phyloP scores from a whole-genome alignment of 37 sponge, comb jelly and placozoan genomes.

The Tethya wilhelma region DNA sequence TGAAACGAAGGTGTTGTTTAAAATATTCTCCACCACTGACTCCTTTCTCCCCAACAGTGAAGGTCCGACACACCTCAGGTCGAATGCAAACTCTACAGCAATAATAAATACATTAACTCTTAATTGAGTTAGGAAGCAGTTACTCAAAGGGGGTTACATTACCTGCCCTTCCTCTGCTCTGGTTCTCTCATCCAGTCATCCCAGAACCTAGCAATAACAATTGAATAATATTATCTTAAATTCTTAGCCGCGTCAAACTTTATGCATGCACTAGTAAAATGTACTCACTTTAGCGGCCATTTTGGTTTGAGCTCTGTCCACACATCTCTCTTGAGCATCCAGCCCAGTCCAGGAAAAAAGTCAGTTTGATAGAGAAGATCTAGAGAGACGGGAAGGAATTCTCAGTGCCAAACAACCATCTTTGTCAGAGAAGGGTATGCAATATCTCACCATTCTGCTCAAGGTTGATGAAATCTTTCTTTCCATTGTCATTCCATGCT shows the following conservation, averaged over 20 bases:
- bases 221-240: neutral
- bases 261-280: conserved; percentile 42
- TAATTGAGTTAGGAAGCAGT: neutral
- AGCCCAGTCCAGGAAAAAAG: conserved; percentile 96
- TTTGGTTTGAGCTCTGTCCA: conserved; percentile 89
- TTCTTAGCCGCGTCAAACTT: conserved; percentile 52
- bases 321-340: conserved; percentile 81
- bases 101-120: neutral
- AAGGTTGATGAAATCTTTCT: conserved; percentile 44
- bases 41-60: conserved; percentile 80
- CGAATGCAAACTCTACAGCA: conserved; percentile 78
- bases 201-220: conserved; percentile 70
- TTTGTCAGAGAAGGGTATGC: neutral
- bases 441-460: conserved; percentile 35
- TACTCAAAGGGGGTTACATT: too few relatives aligned
- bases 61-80: conserved; percentile 89
- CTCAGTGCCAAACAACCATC: neutral
- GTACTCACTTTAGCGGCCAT: conserved; percentile 80
- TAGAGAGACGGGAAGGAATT: too few relatives aligned
- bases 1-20: conserved; percentile 57
- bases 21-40: conserved; percentile 84
- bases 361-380: conserved; percentile 86
- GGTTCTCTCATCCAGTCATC: conserved; percentile 98
- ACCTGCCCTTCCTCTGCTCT: conserved; percentile 75
- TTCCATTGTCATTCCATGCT: conserved; percentile 98